Evolutionary conservation across 2,113 vertebrate species (phyloP).

Genomic region (Tursiops truncatus): DNA sequence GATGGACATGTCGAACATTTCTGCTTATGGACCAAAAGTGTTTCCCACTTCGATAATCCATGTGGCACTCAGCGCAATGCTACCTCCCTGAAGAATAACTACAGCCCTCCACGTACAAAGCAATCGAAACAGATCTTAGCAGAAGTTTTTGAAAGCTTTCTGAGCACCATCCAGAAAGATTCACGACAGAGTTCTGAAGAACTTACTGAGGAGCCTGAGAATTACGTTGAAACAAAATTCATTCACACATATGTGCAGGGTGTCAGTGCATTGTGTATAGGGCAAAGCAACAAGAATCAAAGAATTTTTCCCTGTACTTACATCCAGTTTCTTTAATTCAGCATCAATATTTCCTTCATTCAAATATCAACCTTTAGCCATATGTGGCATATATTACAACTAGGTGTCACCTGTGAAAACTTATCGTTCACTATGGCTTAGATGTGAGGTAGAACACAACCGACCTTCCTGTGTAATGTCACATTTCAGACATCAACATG

Average conservation of each 20-base stretch:
- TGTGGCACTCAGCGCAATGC: conserved; percentile 92
- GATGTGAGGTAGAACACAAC: neutral
- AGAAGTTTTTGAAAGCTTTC: conserved; percentile 91
- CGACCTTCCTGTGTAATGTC: neutral
- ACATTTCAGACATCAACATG: neutral
- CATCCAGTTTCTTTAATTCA: neutral
- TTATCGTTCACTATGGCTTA: conserved; percentile 18
- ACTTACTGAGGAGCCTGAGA: conserved; percentile 92
- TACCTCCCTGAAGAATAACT: conserved; percentile 86
- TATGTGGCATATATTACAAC: neutral
- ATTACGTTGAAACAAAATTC: conserved; percentile 92
- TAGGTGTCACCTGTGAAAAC: neutral
- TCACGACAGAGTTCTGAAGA: conserved; percentile 91
- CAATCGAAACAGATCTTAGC: conserved; percentile 92
- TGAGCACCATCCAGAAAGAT: conserved; percentile 90
- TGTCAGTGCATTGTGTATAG: neutral
- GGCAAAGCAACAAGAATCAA: neutral
- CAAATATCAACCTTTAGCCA: neutral
- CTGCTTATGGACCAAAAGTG: conserved; percentile 93
- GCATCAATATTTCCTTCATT: neutral
- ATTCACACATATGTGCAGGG: neutral
- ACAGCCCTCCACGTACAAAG: conserved; percentile 92
- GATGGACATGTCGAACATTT: conserved; percentile 91
- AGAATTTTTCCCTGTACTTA: neutral
- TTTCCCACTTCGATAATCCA: conserved; percentile 89